These are phyloP conservation scores for Pediacus dermestoides DNA, from an alignment of 2,888 invertebrate genomes.

Conservation along the genomic window DNA sequence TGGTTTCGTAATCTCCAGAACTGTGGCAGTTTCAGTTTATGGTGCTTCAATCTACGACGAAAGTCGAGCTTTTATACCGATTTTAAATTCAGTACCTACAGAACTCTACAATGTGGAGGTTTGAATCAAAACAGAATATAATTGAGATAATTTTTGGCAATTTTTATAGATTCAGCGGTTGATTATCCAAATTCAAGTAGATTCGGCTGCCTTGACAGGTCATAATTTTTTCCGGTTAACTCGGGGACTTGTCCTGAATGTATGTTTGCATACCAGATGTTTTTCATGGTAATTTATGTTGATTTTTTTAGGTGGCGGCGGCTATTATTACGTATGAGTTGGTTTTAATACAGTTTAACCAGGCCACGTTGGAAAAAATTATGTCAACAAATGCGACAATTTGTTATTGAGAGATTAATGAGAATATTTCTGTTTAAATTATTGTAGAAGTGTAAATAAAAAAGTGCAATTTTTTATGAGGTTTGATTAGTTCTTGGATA, in stretches of 20 bases:
- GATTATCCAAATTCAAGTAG: conserved; percentile 31
- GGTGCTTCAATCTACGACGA: conserved; percentile 41
- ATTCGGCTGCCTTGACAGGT: conserved; percentile 33
- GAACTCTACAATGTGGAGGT: conserved; percentile 63
- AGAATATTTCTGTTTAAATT: too few species aligned
- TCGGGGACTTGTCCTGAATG: conserved; percentile 37
- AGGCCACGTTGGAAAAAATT: conserved; percentile 7
- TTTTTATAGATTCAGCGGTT: conserved; percentile 33
- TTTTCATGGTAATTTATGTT: too few species aligned
- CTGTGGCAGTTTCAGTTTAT: conserved; percentile 49
- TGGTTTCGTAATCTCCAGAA: conserved; percentile 59
- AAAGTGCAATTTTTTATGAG: too few species aligned
- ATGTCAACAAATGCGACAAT: conserved; percentile 7
- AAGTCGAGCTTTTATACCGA: conserved; percentile 43
- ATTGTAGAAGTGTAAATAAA: too few species aligned
- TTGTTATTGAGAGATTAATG: too few species aligned
- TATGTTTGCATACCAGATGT: conserved; percentile 21
- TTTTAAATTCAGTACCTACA: conserved; percentile 61
- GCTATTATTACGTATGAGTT: conserved; percentile 6
- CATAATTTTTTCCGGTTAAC: conserved; percentile 38
- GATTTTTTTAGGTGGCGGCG: conserved; percentile 1
- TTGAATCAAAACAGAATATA: too few species aligned
- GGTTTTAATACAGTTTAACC: conserved; percentile 5
- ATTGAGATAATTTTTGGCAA: conserved; percentile 2
- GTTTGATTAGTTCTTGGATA: too few species aligned